These are phyloP conservation scores for Tylochromis polylepis DNA, from an alignment of 2,113 vertebrate genomes.

Conservation along the genomic window DNA sequence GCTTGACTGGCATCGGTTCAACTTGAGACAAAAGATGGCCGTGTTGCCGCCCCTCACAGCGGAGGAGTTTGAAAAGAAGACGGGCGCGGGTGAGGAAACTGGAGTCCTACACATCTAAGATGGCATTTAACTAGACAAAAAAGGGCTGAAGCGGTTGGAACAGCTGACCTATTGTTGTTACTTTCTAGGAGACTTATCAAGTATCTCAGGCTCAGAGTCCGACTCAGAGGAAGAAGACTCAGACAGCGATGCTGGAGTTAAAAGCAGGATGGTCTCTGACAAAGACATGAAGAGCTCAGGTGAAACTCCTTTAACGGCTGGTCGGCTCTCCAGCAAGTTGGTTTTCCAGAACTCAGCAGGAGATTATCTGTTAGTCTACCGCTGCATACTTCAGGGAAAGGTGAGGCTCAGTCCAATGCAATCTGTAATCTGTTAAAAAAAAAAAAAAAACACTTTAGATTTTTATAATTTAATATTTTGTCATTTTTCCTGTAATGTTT, in stretches of 20 bases:
- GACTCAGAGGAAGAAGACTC: slow-evolving; percentile 74
- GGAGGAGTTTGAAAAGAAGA: slow-evolving; percentile 87
- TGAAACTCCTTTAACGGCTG: neutral
- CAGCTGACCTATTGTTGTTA: neutral
- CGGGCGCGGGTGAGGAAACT: slow-evolving; percentile 64
- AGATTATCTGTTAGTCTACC: slow-evolving; percentile 79
- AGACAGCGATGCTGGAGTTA: slow-evolving; percentile 39
- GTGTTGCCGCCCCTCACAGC: slow-evolving; percentile 65
- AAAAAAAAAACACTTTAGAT: neutral
- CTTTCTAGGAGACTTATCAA: slow-evolving; percentile 87
- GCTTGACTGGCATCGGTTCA: slow-evolving; percentile 95
- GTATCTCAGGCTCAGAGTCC: slow-evolving; percentile 91
- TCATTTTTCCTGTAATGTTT: neutral
- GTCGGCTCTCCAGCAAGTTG: slow-evolving; percentile 67
- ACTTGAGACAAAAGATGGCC: slow-evolving; percentile 84
- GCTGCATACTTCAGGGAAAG: slow-evolving; percentile 76
- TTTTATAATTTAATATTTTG: neutral
- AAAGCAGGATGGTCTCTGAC: neutral
- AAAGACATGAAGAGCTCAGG: neutral
- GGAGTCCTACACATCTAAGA: neutral
- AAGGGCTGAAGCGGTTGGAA: neutral
- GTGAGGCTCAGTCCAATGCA: slow-evolving; percentile 65
- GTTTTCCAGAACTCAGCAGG: slow-evolving; percentile 80
- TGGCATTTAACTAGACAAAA: neutral
- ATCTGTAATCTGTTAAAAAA: neutral